phyloP scores from a whole-genome alignment of 2,888 invertebrate genomes.

The Pasiphila rectangulata region DNA sequence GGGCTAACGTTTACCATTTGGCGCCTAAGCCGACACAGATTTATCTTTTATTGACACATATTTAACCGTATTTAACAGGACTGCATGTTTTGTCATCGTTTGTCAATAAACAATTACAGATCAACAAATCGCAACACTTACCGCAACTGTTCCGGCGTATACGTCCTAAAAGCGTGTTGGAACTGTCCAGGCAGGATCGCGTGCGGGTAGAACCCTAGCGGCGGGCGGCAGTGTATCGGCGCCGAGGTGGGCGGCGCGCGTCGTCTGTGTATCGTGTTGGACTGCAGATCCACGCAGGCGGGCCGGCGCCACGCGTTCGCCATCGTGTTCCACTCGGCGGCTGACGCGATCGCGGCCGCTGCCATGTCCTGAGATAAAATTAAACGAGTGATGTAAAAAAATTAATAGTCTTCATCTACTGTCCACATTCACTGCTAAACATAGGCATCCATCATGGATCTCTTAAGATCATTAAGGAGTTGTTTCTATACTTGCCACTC shows the following conservation, averaged over 20 bases:
- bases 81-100: too few relatives aligned
- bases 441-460: too few relatives aligned
- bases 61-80: too few relatives aligned
- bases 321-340: slow-evolving; percentile 93
- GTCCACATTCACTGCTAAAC: too few relatives aligned
- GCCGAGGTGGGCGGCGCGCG: slow-evolving; percentile 36
- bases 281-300: slow-evolving; percentile 95
- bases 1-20: too few relatives aligned
- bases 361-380: slow-evolving; percentile 83
- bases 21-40: too few relatives aligned
- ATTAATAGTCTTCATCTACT: too few relatives aligned
- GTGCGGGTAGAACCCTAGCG: slow-evolving; percentile 89
- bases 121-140: neutral
- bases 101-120: too few relatives aligned
- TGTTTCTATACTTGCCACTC: too few relatives aligned
- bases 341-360: slow-evolving; percentile 91
- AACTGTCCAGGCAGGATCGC: slow-evolving; percentile 98
- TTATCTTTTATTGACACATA: too few relatives aligned
- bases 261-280: slow-evolving; percentile 88
- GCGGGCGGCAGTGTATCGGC: slow-evolving; percentile 60
- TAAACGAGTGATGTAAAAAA: too few relatives aligned
- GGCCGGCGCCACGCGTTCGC: slow-evolving; percentile 88
- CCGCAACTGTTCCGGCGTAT: slow-evolving; percentile 89
- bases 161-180: slow-evolving; percentile 90
- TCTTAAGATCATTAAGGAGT: too few relatives aligned